A percentile compares a stretch with the other conserved stretches of the same genome.
Evolutionary conservation across 2,888 invertebrate species (phyloP).

Genomic region (Xanthia icteritia): DNA sequence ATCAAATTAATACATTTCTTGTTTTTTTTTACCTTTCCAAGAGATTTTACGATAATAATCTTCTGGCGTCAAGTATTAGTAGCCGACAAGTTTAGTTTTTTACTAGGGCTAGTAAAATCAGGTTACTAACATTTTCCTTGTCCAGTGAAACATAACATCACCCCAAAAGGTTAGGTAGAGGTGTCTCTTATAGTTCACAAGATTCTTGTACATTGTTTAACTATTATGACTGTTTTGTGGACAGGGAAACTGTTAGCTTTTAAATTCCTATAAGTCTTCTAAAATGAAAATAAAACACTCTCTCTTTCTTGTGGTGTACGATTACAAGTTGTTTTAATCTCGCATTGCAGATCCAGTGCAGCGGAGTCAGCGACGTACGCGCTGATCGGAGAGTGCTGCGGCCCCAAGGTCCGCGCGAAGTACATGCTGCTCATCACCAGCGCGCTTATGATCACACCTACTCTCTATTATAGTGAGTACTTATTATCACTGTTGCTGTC

Average conservation of each 20-base stretch:
- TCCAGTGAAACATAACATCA: neutral
- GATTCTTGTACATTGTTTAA: neutral
- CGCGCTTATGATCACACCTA: conserved; percentile 84
- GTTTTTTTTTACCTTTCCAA: neutral
- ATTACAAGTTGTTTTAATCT: neutral
- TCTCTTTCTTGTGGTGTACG: neutral
- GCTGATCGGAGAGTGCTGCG: conserved; percentile 90
- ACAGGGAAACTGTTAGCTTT: neutral
- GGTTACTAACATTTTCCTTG: neutral
- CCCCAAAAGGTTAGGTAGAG: neutral
- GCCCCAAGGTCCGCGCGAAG: conserved; percentile 76
- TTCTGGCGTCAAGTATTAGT: neutral
- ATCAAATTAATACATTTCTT: neutral
- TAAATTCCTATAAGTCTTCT: neutral
- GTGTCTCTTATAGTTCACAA: neutral
- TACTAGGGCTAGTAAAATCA: neutral
- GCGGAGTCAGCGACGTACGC: conserved; percentile 91
- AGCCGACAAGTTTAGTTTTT: neutral
- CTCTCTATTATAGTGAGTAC: conserved; percentile 80
- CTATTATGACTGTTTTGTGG: neutral
- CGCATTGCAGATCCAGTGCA: conserved; percentile 79
- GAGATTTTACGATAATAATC: neutral
- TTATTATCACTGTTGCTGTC: neutral
- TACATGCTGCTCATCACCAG: conserved; percentile 87
- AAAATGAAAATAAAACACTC: neutral